These are phyloP conservation scores for Melanerpes formicivorus DNA, from an alignment of 2,113 vertebrate species.

Conservation along the genomic window DNA sequence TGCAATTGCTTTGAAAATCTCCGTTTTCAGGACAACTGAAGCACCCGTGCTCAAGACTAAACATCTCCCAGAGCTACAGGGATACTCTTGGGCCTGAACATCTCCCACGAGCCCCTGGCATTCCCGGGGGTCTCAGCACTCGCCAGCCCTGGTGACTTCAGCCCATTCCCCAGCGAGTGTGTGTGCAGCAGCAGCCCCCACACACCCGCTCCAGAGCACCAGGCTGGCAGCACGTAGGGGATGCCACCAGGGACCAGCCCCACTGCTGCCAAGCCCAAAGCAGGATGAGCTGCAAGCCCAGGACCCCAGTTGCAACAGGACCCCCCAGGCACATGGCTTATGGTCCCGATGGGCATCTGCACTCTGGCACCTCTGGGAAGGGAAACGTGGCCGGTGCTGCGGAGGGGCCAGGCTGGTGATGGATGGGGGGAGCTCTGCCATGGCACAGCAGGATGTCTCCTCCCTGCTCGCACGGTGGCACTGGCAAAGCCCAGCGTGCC, in stretches of 20 bases:
- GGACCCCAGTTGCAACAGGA: background rate
- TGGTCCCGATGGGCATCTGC: accelerated
- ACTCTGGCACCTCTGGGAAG: accelerated
- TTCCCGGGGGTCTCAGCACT: background rate
- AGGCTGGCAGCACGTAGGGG: background rate
- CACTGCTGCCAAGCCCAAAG: background rate
- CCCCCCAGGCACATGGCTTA: accelerated
- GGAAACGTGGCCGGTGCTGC: background rate
- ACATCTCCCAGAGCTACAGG: background rate
- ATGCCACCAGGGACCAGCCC: background rate
- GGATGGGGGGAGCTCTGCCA: background rate
- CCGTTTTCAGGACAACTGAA: background rate
- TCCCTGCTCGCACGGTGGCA: background rate
- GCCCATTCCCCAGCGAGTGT: accelerated
- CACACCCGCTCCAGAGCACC: background rate
- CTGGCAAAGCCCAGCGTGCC: background rate
- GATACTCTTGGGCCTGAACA: background rate
- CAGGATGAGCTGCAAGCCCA: background rate
- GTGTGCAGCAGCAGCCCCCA: background rate
- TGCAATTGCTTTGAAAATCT: background rate
- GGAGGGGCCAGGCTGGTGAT: background rate
- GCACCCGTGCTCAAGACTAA: background rate
- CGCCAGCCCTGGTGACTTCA: background rate
- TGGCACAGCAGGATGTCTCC: background rate
- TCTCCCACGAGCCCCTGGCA: accelerated